Evolutionary conservation across 2,797 vertebrate species (phyloP), one percentile per base, ranked within the genome.

Genomic region (Leptoclinus maculatus): DNA sequence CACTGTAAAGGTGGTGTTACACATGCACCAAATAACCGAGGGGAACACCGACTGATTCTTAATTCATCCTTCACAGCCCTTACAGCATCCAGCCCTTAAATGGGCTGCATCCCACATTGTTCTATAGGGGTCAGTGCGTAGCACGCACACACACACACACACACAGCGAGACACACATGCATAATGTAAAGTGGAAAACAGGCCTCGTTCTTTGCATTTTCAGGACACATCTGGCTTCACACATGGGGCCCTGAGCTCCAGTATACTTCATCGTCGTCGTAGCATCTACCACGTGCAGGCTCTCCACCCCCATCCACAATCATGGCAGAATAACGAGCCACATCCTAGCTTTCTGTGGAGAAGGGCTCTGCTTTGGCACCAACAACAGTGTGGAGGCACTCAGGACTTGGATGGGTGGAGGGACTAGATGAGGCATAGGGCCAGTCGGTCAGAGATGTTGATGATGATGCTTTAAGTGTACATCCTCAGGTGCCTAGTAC

Each of bases 181-280:
- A 66, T 19, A 27, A 73, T 39, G 63, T 66, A 21, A 74, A 78
- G 45, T 45, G 58, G 49, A 53, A 75, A 86, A 58, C 78, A 73
- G 71, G 66, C 82, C 77, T 66, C 80, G 74, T 86, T 82, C 78
- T 79, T 79, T 68, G 43, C 83, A 86, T 88, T 89, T 62, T 74
- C 65, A 7, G 78, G 83, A 7, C 87, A 86, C 81, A 86, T 91
- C 87, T 87, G 86, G 70, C 60, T 69, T 74, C 23, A 71, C 57
- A 87, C 66, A 88, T 76, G 76, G 32, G 73, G 77, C 86, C 72
- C 51, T 32, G 34, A 78, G 78, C 66, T 58, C 60, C 34, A 63
- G 43, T 45, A 32, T 36, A 38, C 66, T 41, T 19, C 68, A 78
- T 78, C 53, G 68, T 79, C 68, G 21, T 72, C 38, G 13, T 7